These are phyloP conservation scores for Phaethon lepturus DNA, from an alignment of 2,113 vertebrate species.

Conservation along the genomic window DNA sequence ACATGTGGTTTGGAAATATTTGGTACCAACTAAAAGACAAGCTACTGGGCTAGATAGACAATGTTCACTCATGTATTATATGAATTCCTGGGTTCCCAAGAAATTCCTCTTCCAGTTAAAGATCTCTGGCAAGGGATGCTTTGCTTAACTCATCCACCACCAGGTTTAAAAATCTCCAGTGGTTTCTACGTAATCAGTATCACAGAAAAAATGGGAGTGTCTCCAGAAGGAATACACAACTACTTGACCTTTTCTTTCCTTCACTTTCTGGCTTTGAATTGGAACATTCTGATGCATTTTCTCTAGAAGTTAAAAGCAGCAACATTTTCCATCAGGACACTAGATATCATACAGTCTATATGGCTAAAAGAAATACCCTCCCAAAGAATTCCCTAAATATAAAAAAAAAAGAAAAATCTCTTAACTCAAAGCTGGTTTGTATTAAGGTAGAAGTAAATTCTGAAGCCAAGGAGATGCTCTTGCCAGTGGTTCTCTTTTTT, in stretches of 20 bases:
- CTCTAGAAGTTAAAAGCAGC: background rate
- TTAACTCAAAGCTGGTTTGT: background rate
- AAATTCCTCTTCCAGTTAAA: background rate
- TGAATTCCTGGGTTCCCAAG: background rate
- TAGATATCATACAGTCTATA: too few species aligned
- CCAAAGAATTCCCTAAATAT: too few species aligned
- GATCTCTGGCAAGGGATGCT: background rate
- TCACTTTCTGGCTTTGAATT: background rate
- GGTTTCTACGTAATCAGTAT: background rate
- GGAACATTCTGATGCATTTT: background rate
- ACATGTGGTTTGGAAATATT: background rate
- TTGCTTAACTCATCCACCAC: background rate
- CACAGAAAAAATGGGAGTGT: background rate
- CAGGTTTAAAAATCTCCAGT: background rate
- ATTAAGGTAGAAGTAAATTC: background rate
- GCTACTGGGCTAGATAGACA: background rate
- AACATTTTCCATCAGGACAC: background rate
- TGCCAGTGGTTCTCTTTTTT: background rate
- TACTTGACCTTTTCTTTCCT: background rate
- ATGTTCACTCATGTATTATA: background rate
- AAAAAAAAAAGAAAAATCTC: too few species aligned
- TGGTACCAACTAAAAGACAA: background rate
- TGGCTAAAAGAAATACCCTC: too few species aligned
- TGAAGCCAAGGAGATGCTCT: background rate
- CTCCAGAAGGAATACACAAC: background rate